Evolutionary conservation across 1,140 invertebrate genomes (phyloP).

Genomic region (Oryzaephilus surinamensis): DNA sequence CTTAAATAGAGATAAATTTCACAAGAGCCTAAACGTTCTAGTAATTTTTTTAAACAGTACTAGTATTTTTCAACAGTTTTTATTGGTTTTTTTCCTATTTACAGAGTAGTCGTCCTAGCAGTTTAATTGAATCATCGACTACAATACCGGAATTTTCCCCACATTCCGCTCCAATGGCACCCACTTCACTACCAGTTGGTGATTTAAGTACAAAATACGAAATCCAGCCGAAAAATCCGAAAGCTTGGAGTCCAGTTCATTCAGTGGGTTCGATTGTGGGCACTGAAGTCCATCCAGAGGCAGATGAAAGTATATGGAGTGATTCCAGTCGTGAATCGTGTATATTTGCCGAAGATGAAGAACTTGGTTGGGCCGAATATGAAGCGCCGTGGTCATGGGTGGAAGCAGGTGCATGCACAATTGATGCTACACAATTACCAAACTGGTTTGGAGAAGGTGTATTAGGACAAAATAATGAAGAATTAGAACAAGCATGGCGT

Average conservation of each 20-base stretch:
- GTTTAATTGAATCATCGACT: constrained; percentile 37
- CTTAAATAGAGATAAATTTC: constrained; percentile 41
- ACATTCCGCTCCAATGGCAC: constrained; percentile 45
- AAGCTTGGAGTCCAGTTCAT: constrained; percentile 71
- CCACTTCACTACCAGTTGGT: constrained; percentile 29
- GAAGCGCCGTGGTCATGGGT: constrained; percentile 64
- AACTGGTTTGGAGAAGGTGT: constrained; percentile 57
- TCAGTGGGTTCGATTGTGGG: constrained; percentile 69
- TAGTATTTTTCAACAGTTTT: no score
- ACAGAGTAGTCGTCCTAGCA: constrained; percentile 41
- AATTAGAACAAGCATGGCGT: constrained; percentile 64
- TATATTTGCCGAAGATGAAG: constrained; percentile 65
- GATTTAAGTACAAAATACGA: constrained; percentile 38
- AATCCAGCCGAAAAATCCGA: constrained; percentile 50
- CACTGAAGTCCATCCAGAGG: constrained; percentile 68
- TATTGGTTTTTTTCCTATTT: not conserved
- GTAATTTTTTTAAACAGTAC: no score
- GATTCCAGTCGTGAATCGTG: constrained; percentile 57
- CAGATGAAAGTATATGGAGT: constrained; percentile 67
- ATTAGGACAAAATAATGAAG: constrained; percentile 44
- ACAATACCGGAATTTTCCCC: constrained; percentile 40
- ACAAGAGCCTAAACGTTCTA: constrained; percentile 37
- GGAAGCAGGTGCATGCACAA: constrained; percentile 63
- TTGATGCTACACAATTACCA: constrained; percentile 57
- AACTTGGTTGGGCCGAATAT: constrained; percentile 62